phyloP scores from a whole-genome alignment of 2,888 invertebrate species.

The Melinaea menophilus region DNA sequence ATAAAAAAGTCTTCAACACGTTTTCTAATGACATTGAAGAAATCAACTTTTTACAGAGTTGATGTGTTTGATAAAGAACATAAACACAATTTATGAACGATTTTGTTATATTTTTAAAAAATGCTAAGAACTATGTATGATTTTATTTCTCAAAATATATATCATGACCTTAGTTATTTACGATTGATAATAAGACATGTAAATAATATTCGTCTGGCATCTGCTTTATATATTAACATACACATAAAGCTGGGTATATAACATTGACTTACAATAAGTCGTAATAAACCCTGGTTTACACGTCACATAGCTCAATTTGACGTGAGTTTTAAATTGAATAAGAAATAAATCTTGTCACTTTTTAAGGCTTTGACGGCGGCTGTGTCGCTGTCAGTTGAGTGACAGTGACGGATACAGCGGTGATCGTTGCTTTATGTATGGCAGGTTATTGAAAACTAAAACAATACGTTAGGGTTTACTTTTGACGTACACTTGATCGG shows the following conservation, averaged over 20 bases:
- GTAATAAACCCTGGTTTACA: slow-evolving; percentile 26
- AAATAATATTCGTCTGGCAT: not conserved
- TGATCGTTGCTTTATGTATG: slow-evolving; percentile 17
- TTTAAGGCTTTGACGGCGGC: slow-evolving; percentile 53
- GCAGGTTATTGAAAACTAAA: slow-evolving; percentile 2
- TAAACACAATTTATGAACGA: no score
- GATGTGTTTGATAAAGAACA: no score
- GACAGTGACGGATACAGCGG: slow-evolving; percentile 25
- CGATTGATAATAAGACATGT: no score
- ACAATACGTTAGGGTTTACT: not conserved
- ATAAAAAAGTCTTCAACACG: no score
- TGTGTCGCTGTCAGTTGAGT: slow-evolving; percentile 31
- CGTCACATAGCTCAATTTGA: slow-evolving; percentile 36
- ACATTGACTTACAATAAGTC: slow-evolving; percentile 9
- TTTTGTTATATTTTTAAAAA: no score
- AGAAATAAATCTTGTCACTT: slow-evolving; percentile 66
- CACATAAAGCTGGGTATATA: not conserved
- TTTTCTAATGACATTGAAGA: no score
- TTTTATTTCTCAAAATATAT: no score
- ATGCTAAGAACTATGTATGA: no score
- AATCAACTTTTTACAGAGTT: no score
- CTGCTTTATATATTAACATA: not conserved
- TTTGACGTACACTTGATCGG: not conserved
- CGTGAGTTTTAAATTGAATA: slow-evolving; percentile 62
- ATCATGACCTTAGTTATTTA: no score